Evolutionary conservation across 2,888 invertebrate species (phyloP), one percentile per base, ranked within the genome.

Genomic region (Stictocephala bisonia): DNA sequence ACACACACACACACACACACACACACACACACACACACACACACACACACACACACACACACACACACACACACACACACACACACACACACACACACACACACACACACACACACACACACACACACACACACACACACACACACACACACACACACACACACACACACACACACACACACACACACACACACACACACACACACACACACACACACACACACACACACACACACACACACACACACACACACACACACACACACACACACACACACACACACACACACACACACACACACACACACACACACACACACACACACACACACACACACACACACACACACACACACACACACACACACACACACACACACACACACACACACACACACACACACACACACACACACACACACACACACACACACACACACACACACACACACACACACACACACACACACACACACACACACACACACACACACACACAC

Each of bases 231-330:
- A 44, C 44, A 6, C 44, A 44, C 44, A 44, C 44, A 44, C 44
- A 44, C 44, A 44, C 44, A 44, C 4, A 44, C 44, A 11, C 4
- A 44, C 44, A 44, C 4, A 44, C 44, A 44, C 4, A 44, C 4
- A 44, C 44, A 44, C 44, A 44, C 44, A 44, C 44, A 44, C 3
- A 44, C 44, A 44, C 44, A 44, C 44, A 44, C 44, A 44, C 4
- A 44, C 44, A 44, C 44, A 44, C 44, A 11, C 44, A 11, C 44
- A 11, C 44, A 11, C 44, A 11, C 44, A 11, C 44, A 44, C 44
- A 44, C 44, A 44, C 44, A 44, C 44, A 44, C 44, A 44, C 44
- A 44, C 44, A 44, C 44, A 44, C 44, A 44, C 44, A 44, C 44
- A 44, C 44, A 44, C 44, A 44, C 44, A 35, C 35, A 44, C 44